A percentile compares a stretch with the other conserved stretches of the same genome.
phyloP scores from a whole-genome alignment of 2,113 vertebrate genomes.

The Oncorhynchus mykiss region DNA sequence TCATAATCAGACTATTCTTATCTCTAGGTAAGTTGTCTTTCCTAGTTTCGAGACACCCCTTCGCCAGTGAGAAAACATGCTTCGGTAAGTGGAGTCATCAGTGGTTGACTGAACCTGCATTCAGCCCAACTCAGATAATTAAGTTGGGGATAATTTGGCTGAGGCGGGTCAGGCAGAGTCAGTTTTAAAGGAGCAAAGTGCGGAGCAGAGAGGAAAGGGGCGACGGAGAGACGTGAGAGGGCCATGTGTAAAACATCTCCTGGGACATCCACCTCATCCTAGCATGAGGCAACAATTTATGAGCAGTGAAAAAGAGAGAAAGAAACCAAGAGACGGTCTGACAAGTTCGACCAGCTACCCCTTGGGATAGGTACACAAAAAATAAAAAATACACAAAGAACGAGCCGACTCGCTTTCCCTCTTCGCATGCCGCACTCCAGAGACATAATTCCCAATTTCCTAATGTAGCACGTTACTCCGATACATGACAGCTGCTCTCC shows the following conservation, averaged over 20 bases:
- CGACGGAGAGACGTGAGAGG: conserved; percentile 37
- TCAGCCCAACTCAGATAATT: conserved; percentile 42
- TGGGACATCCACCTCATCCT: conserved; percentile 49
- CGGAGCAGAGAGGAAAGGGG: conserved; percentile 27
- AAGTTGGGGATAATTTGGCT: conserved; percentile 44
- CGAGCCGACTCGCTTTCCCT: not conserved
- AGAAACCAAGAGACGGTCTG: conserved; percentile 2
- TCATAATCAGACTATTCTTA: conserved; percentile 21
- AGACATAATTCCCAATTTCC: conserved; percentile 62
- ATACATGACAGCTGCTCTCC: conserved; percentile 55
- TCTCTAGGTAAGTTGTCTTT: conserved; percentile 13
- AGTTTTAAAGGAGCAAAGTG: conserved; percentile 2
- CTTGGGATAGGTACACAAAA: not conserved
- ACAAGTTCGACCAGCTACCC: not conserved
- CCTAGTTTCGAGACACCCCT: conserved; percentile 9
- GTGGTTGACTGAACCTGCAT: conserved; percentile 21
- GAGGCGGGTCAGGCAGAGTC: conserved; percentile 19
- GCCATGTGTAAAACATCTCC: conserved; percentile 29
- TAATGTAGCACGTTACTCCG: conserved; percentile 36
- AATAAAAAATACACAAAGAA: not conserved
- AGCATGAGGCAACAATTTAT: conserved; percentile 68
- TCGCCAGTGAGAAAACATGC: conserved; percentile 23
- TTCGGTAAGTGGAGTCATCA: conserved; percentile 19
- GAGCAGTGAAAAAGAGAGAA: conserved; percentile 37
- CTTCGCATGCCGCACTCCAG: conserved; percentile 37